These are phyloP conservation scores for Elachura formosa DNA, from an alignment of 2,113 vertebrate species.

Conservation along the genomic window DNA sequence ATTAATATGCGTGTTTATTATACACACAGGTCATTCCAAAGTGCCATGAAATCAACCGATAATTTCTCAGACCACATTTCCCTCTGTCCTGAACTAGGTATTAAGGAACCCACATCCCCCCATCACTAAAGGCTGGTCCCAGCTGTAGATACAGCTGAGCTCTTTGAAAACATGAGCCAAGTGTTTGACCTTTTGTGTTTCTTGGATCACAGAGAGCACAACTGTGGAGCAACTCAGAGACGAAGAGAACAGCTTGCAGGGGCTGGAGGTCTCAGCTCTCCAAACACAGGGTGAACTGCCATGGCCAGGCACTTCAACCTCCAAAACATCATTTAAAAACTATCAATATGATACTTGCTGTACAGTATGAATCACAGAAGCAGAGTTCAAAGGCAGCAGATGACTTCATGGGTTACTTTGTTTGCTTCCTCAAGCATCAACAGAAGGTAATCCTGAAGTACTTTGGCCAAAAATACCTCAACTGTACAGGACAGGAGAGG, in stretches of 20 bases:
- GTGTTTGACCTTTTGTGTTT: background rate
- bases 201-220: background rate
- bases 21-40: background rate
- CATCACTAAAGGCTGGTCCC: background rate
- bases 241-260: background rate
- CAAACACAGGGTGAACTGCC: background rate
- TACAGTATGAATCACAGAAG: background rate
- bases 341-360: background rate
- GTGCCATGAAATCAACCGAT: fast-evolving
- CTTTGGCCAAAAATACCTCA: background rate
- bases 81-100: fast-evolving
- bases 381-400: background rate
- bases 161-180: background rate
- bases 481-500: background rate
- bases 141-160: background rate
- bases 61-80: background rate
- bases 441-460: background rate
- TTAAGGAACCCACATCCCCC: background rate
- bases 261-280: background rate
- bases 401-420: background rate
- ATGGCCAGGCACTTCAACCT: background rate
- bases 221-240: fast-evolving
- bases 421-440: background rate
- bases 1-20: background rate
- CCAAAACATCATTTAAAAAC: background rate